Evolutionary conservation across 2,888 invertebrate species (phyloP).

Genomic region (Uloborus plumipes): DNA sequence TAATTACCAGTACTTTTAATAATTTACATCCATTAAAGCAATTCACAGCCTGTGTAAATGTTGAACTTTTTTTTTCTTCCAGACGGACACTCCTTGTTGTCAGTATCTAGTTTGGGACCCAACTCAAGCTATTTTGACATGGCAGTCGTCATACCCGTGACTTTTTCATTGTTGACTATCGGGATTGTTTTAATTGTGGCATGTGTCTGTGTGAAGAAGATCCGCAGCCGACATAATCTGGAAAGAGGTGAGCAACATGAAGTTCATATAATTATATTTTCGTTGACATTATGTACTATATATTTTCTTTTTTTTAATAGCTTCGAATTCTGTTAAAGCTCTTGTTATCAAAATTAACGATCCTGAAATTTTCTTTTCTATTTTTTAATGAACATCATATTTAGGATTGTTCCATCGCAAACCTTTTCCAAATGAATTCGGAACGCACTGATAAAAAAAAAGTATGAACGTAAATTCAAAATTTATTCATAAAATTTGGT

Average conservation of each 20-base stretch:
- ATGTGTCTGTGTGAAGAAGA: constrained; percentile 63
- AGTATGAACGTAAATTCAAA: too few relatives aligned
- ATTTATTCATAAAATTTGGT: too few relatives aligned
- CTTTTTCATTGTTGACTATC: constrained; percentile 57
- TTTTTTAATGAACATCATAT: too few relatives aligned
- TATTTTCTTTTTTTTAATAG: not conserved
- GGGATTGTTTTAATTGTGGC: constrained; percentile 64
- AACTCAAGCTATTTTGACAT: constrained; percentile 43
- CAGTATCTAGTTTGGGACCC: constrained; percentile 33
- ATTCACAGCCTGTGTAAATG: too few relatives aligned
- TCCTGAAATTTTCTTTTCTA: too few relatives aligned
- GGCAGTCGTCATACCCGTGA: constrained; percentile 59
- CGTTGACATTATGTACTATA: not conserved
- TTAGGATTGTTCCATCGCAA: too few relatives aligned
- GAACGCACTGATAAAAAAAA: too few relatives aligned
- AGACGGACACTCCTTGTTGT: constrained; percentile 53
- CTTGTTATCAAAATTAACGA: too few relatives aligned
- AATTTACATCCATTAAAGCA: too few relatives aligned
- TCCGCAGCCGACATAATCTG: constrained; percentile 59
- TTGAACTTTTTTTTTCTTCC: too few relatives aligned
- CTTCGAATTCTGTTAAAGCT: not conserved
- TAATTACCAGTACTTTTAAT: too few relatives aligned
- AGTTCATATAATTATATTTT: not conserved
- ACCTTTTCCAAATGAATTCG: too few relatives aligned
- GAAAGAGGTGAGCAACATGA: constrained; percentile 58